A percentile compares a stretch with the other conserved stretches of the same genome.
Evolutionary conservation across 2,888 invertebrate species (phyloP).

Genomic region (Athalia circularis): DNA sequence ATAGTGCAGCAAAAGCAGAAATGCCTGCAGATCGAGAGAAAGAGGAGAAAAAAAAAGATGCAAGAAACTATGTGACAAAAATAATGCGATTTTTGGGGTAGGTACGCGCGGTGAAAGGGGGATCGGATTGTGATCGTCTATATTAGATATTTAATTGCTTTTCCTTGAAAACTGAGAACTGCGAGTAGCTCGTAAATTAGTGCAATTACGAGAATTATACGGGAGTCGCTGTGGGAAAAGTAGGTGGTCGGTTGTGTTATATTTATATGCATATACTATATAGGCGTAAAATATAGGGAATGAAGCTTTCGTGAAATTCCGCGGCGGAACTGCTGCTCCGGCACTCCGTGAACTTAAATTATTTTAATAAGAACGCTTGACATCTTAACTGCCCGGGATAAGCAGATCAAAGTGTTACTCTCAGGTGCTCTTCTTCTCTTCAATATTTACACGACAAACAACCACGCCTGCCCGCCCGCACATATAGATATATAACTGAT

Average conservation of each 20-base stretch:
- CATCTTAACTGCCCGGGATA: slow-evolving; percentile 66
- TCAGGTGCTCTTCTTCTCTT: slow-evolving; percentile 59
- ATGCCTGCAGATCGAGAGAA: background rate
- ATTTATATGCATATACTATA: slow-evolving; percentile 23
- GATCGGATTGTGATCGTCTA: background rate
- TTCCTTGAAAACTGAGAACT: slow-evolving; percentile 15
- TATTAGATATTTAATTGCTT: slow-evolving; percentile 40
- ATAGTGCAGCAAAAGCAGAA: background rate
- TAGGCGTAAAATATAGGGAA: slow-evolving; percentile 34
- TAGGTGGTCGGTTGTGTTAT: slow-evolving; percentile 30
- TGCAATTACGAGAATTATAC: slow-evolving; percentile 32
- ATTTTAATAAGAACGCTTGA: slow-evolving; percentile 68
- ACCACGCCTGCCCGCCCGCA: slow-evolving; percentile 19
- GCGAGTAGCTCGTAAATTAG: slow-evolving; percentile 38
- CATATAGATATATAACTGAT: too few relatives aligned
- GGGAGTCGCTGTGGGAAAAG: slow-evolving; percentile 27
- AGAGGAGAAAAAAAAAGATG: background rate
- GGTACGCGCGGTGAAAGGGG: background rate
- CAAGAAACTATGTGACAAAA: background rate
- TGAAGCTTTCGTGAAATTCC: slow-evolving; percentile 20
- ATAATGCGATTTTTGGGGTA: background rate
- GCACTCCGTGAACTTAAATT: slow-evolving; percentile 57
- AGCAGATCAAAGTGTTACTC: slow-evolving; percentile 65
- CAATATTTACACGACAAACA: slow-evolving; percentile 62
- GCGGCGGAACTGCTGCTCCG: background rate